These are phyloP conservation scores for Trissolcus japonicus DNA, from an alignment of 2,888 invertebrate genomes.

Conservation along the genomic window DNA sequence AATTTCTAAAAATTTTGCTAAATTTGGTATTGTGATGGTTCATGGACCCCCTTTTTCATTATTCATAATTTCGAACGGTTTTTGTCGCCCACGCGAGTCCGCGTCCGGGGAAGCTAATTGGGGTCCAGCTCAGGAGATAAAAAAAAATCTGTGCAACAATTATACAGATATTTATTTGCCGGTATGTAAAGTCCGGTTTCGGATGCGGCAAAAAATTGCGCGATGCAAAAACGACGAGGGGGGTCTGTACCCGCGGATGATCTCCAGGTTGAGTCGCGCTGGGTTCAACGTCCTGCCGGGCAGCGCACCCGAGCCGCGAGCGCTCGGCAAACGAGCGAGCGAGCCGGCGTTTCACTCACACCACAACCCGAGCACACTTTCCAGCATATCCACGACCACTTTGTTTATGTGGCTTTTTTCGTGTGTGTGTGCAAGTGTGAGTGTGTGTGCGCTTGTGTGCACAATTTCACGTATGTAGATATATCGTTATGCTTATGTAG, in stretches of 20 bases:
- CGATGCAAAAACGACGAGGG: constrained; percentile 48
- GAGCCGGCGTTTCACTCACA: constrained; percentile 38
- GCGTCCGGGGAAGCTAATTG: too few relatives aligned
- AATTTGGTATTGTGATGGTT: too few relatives aligned
- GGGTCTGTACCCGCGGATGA: constrained; percentile 65
- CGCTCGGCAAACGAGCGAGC: constrained; percentile 61
- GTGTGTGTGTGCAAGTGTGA: constrained; percentile 18
- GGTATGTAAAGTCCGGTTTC: constrained; percentile 44
- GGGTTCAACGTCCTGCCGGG: constrained; percentile 76
- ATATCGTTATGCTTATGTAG: constrained; percentile 24
- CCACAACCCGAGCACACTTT: constrained; percentile 57
- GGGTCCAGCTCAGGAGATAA: too few relatives aligned
- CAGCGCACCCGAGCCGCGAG: constrained; percentile 73
- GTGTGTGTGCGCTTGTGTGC: background rate
- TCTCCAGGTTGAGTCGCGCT: constrained; percentile 76
- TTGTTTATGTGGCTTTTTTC: constrained; percentile 7
- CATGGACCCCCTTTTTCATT: too few relatives aligned
- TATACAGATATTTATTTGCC: constrained; percentile 32
- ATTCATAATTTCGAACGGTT: too few relatives aligned
- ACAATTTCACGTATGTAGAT: background rate
- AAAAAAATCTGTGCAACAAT: constrained; percentile 23
- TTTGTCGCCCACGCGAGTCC: too few relatives aligned
- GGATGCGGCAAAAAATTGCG: constrained; percentile 35
- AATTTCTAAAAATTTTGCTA: too few relatives aligned
- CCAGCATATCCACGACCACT: constrained; percentile 56